Conservation (phyloP, 2,113 vertebrate genomes). For the Antennarius striatus region DNA sequence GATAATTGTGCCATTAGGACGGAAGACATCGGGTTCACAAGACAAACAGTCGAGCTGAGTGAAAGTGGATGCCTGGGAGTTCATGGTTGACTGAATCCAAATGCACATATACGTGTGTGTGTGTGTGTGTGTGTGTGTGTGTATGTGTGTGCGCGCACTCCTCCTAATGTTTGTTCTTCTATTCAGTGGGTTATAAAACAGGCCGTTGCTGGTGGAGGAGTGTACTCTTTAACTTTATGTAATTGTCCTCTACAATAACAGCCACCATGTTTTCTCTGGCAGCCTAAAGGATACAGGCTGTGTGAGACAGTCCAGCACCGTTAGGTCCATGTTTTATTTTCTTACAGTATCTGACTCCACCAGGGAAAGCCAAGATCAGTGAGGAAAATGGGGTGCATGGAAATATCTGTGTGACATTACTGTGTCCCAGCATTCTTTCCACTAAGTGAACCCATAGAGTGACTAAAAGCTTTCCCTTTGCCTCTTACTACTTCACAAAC, state of each 20-base stretch:
- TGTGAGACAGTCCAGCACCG: conserved; percentile 49
- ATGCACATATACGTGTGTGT: conserved; percentile 33
- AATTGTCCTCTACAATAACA: conserved; percentile 70
- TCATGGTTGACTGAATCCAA: conserved; percentile 58
- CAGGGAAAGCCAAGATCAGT: conserved; percentile 57
- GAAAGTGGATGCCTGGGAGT: conserved; percentile 70
- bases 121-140: conserved; percentile 1
- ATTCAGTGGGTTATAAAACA: conserved; percentile 55
- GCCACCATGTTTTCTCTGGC: conserved; percentile 70
- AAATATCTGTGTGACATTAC: conserved; percentile 44
- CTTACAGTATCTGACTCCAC: conserved; percentile 62
- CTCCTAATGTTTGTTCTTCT: conserved; percentile 59
- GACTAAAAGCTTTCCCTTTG: too few relatives aligned
- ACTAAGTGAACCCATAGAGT: conserved; percentile 20
- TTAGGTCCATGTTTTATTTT: conserved; percentile 63
- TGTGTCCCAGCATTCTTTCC: conserved; percentile 39
- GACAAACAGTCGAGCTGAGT: conserved; percentile 42
- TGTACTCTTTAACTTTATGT: conserved; percentile 58
- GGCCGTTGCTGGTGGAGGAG: conserved; percentile 33
- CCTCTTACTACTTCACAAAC: too few relatives aligned
- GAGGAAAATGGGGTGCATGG: conserved; percentile 49
- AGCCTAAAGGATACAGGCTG: conserved; percentile 27
- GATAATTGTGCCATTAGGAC: conserved; percentile 69
- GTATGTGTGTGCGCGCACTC: conserved; percentile 15
- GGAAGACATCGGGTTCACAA: conserved; percentile 41